Evolutionary conservation across 2,797 vertebrate species (phyloP), one percentile per base, ranked within the genome.

Genomic region (Synanceia verrucosa): DNA sequence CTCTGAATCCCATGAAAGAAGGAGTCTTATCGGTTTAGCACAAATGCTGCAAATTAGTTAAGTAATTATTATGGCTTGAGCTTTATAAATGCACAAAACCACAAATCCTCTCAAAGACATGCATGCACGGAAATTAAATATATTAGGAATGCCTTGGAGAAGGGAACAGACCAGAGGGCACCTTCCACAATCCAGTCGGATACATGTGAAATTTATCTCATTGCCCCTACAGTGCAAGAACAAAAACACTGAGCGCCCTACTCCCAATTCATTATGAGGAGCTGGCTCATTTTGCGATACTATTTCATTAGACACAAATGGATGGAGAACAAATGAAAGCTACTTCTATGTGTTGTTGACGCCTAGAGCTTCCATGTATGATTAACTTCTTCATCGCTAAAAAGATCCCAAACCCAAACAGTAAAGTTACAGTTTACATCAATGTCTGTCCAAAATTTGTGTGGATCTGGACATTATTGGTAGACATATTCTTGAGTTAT

Each of bases 41-140:
- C 84, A 90, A 91, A 91, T 73, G 79, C 83, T 77, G 68, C 74
- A 90, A 84, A 91, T 91, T 82, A 91, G 87, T 84, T 71, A 86
- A 84, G 88, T 88, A 82, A 91, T 92, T 90, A 92, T 87, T 83
- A 84, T 72, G 72, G 80, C 65, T 88, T 86, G 73, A 76, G 81
- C 85, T 78, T 86, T 73, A 78, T 78, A 84, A 88, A 86, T 63
- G 78, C 62, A 70, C 76, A 80, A 66, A 76, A 76, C 73, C 70
- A 64, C 78, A 80, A 64, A 87, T 83, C 80, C 81, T 70, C 80
- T 88, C 82, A 84, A 86, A 88, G 58, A 86, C 73, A 77, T 9
- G 68, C 69, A 71, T 53, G 60, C 65, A 60, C 10, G 53, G 73
- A 81, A 88, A 91, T 84, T 73, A 70, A 89, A 85, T 86, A 65